Evolutionary conservation across 2,113 vertebrate species (phyloP), one percentile per base, ranked within the genome.

Genomic region (Protomyctophum bolini): DNA sequence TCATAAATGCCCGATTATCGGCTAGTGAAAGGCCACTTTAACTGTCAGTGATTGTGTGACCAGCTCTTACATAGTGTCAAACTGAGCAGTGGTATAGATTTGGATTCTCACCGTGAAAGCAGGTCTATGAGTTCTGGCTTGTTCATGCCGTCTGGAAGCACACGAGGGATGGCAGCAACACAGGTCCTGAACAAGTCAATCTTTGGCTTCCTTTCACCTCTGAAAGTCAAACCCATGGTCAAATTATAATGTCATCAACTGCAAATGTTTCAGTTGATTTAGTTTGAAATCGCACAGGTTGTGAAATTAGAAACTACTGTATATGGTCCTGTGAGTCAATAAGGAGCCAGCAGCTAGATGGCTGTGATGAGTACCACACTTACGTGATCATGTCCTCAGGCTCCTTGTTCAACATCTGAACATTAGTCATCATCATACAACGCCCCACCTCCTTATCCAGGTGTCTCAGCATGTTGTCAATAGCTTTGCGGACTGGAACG

Each of bases 321-420:
- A 33, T 33, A 50, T 10, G 41, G 7, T 63, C 46, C 15, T 56
- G 15, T 70, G 48, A 63, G 48, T 15, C 56, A 50, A 29, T 68
- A 10, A 4, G 47, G 51, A 50, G n/a, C 48, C 11, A 21, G 54
- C 8, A 9, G 4, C 21, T 21, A 14, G 4, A 28, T 57, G 56
- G 10, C 59, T 9, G 21, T 56, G 10, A 64, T 6, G n/a, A 41
- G n/a, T 62, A 14, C 12, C 12, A 8, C 11, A 92, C 96, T 84
- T 91, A 99, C 98, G 97, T 99, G 91, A 99, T 99, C 98, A 99
- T 98, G 83, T 99, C 97, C 83, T 99, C 97, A 0, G 98, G 97
- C 67, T 99, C 98, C 85, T 98, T 99, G 93, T 98, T 98, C 73
- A 98, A 86, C 96, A 98, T 98, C 90, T 98, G 97, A 55, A 96